phyloP scores from a whole-genome alignment of 1,140 invertebrate genomes.

The Batillaria attramentaria region DNA sequence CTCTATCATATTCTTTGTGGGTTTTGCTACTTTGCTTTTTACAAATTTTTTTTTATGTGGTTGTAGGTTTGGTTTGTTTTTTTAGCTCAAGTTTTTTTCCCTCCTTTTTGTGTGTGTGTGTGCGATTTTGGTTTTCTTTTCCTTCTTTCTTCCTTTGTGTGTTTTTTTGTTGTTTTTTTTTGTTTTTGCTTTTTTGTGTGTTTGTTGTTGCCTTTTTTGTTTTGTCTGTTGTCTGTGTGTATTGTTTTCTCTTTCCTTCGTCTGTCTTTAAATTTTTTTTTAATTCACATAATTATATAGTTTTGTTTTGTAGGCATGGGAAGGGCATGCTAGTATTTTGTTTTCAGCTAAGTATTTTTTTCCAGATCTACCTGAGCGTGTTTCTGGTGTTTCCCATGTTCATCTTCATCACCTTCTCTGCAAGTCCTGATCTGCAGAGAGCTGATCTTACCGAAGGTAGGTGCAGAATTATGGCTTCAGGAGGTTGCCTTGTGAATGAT shows the following conservation, averaged over 20 bases:
- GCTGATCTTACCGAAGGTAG: no score
- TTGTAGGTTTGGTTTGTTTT: neutral
- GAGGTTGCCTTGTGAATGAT: no score
- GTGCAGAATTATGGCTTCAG: neutral
- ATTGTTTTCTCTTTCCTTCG: no score
- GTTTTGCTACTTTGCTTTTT: neutral
- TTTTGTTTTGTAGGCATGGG: neutral
- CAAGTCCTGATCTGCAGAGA: no score
- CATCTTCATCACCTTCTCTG: constrained; percentile 71
- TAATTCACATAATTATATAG: neutral
- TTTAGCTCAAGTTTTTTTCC: neutral
- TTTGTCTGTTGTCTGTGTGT: no score
- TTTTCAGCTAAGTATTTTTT: constrained; percentile 53
- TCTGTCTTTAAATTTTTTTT: no score
- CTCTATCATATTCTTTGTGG: neutral
- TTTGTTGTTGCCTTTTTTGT: no score
- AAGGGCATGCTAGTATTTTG: no score
- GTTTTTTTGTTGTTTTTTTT: no score
- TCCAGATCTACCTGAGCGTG: constrained; percentile 69
- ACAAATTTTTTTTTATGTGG: neutral
- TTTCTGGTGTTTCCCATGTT: constrained; percentile 73
- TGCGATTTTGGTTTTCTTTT: no score
- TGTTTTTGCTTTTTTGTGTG: no score
- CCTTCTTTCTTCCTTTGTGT: no score
- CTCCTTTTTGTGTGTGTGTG: neutral